Conservation (phyloP, 2,113 vertebrate species). For the Rutilus rutilus region DNA sequence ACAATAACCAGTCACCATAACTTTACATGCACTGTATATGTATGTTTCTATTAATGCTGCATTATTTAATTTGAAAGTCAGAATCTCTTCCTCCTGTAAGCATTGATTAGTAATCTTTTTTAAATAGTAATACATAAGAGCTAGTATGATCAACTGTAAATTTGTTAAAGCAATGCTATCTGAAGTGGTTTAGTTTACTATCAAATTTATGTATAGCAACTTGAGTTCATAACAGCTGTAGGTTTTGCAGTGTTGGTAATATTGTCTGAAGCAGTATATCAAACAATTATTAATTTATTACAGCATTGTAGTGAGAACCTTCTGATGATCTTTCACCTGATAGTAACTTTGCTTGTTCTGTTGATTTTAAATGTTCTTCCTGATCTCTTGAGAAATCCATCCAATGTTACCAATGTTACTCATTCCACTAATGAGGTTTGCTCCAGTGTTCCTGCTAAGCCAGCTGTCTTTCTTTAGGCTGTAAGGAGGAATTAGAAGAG, state of each 20-base stretch:
- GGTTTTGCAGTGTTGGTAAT: background rate
- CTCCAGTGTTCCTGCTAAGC: fast-evolving
- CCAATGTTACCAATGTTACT: background rate
- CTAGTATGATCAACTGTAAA: background rate
- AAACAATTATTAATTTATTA: background rate
- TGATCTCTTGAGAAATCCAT: fast-evolving
- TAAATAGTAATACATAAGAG: background rate
- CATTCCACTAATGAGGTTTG: no score
- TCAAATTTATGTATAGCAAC: no score
- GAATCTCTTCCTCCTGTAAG: background rate
- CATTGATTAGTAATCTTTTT: background rate
- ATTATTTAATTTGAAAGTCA: background rate
- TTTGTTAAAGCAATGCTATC: background rate
- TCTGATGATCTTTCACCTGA: background rate
- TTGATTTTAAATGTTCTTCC: background rate
- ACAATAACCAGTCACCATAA: background rate
- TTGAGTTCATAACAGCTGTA: background rate
- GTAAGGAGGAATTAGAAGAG: background rate
- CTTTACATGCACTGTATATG: background rate
- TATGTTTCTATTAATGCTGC: background rate
- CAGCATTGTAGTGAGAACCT: background rate
- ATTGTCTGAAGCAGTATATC: background rate
- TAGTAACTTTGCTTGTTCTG: background rate
- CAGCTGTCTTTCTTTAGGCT: background rate
- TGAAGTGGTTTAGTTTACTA: background rate